phyloP scores from a whole-genome alignment of 2,888 invertebrate genomes.

The Drosophila koepferae region DNA sequence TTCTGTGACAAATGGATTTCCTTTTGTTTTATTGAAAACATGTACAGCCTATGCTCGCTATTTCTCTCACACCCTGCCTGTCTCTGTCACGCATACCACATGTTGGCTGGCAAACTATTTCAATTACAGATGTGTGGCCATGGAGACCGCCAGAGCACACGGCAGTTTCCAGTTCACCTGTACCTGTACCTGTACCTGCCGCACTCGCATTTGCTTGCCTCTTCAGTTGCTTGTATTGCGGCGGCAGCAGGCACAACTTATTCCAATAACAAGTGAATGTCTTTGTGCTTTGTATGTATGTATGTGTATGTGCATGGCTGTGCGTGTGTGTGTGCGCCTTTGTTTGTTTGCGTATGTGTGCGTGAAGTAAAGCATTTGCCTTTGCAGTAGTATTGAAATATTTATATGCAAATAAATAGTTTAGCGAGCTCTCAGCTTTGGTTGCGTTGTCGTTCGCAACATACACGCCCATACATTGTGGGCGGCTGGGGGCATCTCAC shows the following conservation, averaged over 20 bases:
- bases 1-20: slow-evolving; percentile 75
- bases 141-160: slow-evolving; percentile 14
- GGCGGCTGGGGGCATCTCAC: neutral
- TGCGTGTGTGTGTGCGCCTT: neutral
- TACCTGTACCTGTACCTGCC: slow-evolving; percentile 14
- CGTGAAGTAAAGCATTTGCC: slow-evolving; percentile 29
- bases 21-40: slow-evolving; percentile 76
- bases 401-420: slow-evolving; percentile 81
- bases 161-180: slow-evolving; percentile 39
- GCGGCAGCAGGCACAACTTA: slow-evolving; percentile 35
- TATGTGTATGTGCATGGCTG: slow-evolving; percentile 6
- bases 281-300: too few relatives aligned
- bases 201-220: neutral
- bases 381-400: slow-evolving; percentile 63
- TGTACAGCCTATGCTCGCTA: slow-evolving; percentile 35
- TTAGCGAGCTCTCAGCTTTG: slow-evolving; percentile 71
- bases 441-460: slow-evolving; percentile 58
- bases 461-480: slow-evolving; percentile 27
- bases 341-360: slow-evolving; percentile 19
- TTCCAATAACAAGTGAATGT: slow-evolving; percentile 45
- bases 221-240: slow-evolving; percentile 6
- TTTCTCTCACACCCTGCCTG: slow-evolving; percentile 1
- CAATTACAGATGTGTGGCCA: slow-evolving; percentile 65
- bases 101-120: slow-evolving; percentile 70
- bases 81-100: slow-evolving; percentile 22